phyloP scores from a whole-genome alignment of 2,797 vertebrate species.

The Pteronotus mesoamericanus region DNA sequence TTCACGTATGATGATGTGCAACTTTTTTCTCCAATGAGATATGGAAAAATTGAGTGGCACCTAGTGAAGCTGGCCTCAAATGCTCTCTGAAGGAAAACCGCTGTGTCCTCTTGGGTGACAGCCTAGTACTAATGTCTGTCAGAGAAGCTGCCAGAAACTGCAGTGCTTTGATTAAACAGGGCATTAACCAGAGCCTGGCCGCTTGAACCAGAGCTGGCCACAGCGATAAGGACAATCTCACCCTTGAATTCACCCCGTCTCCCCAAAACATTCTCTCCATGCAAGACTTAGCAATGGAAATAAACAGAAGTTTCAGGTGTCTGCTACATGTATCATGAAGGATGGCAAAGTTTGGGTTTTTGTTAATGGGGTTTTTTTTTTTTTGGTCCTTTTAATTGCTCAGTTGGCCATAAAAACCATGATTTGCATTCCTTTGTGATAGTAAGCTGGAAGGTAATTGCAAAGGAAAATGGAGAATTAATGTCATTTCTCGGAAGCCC shows the following conservation, averaged over 20 bases:
- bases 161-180: neutral
- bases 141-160: neutral
- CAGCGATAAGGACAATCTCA: neutral
- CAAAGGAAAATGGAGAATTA: neutral
- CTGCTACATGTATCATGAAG: neutral
- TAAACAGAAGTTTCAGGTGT: slow-evolving; percentile 8
- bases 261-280: slow-evolving; percentile 13
- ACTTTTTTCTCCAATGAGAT: neutral
- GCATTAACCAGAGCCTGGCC: neutral
- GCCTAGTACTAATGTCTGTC: neutral
- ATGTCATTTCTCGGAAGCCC: neutral
- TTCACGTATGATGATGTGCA: neutral
- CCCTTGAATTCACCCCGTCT: neutral
- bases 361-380: neutral
- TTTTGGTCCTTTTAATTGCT: neutral
- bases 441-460: neutral
- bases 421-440: neutral
- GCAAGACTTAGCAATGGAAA: slow-evolving; percentile 36
- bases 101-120: neutral
- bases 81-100: neutral
- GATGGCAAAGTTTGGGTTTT: neutral
- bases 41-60: neutral
- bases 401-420: neutral
- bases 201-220: no score
- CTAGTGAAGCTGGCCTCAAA: neutral